Base-by-base conservation (phyloP, 2,888 invertebrate species). In the Chironomus tentans region DNA sequence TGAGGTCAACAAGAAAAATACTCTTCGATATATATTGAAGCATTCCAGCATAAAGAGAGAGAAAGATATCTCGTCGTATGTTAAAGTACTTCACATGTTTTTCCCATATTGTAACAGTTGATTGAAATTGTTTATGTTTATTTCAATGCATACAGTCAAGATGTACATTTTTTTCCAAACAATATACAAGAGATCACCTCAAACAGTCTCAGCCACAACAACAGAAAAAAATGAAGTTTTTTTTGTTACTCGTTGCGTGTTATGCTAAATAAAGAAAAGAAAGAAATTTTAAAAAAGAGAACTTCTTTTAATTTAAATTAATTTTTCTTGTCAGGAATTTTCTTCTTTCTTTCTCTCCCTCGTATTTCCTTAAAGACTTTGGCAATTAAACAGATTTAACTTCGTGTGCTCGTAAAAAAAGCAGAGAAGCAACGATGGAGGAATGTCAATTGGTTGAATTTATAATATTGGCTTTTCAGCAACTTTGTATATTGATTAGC, bases 281-380 rank as follows among this genome's bases (percentile, higher is more conserved):
- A 18, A 15, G 15, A 56, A 56, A 7, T 56, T 56, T 50, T 50
- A n/a, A 15, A 56, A 56, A 38, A 7, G 38, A 38, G 38, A 38
- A 56, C 56, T 56, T 56, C 56, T 56, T 56, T 56, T 56, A 48
- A 70, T 70, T 70, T 22, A 70, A 70, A 70, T 70, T 70, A 70
- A 70, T 46, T 70, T 70, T 48, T 70, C 70, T 70, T 70, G 70
- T 70, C 70, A 48, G 48, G 68, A 28, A 46, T 22, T 68, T 21
- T 70, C 18, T 15, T 21, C 12, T 70, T 48, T 21, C 70, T 5
- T 18, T 24, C 15, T 68, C 65, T 18, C 22, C 65, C 38, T 38
- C 10, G 38, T 38, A 38, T 38, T 56, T 56, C 7, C 6, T 15
- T n/a, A 15, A 18, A 68, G 46, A 6, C 70, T 70, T 70, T 56